Evolutionary conservation across 2,797 vertebrate genomes (phyloP).

Genomic region (Balearica regulorum): DNA sequence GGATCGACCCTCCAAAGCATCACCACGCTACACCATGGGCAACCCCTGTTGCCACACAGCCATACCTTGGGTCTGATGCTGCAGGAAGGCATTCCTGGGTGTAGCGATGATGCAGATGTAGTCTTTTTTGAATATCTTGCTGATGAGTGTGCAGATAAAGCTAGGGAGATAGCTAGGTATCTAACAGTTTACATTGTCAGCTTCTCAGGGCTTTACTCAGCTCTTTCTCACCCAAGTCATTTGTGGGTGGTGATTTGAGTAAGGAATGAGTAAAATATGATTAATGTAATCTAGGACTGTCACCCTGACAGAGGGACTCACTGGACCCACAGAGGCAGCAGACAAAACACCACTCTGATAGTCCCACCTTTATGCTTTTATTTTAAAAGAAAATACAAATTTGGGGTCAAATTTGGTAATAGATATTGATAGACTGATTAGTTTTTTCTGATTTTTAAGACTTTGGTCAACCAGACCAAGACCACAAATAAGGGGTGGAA

Average conservation of each 20-base stretch:
- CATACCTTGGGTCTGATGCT: neutral
- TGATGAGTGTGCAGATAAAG: neutral
- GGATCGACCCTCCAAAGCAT: neutral
- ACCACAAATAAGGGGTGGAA: neutral
- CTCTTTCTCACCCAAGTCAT: neutral
- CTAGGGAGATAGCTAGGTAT: neutral
- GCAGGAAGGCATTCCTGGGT: neutral
- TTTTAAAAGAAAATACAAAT: neutral
- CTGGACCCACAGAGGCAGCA: neutral
- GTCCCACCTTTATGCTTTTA: neutral
- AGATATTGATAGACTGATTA: neutral
- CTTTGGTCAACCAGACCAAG: neutral
- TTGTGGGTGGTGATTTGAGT: neutral
- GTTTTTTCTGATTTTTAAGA: neutral
- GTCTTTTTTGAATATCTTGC: neutral
- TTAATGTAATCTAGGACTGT: neutral
- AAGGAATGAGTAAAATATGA: neutral
- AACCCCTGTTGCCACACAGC: neutral
- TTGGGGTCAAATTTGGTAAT: neutral
- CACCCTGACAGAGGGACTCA: neutral
- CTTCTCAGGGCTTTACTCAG: neutral
- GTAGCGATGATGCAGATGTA: accelerated
- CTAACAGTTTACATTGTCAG: neutral
- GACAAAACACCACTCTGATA: neutral
- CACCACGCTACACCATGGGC: neutral